Conservation (phyloP, 2,113 vertebrate species). For the Salminus brasiliensis region DNA sequence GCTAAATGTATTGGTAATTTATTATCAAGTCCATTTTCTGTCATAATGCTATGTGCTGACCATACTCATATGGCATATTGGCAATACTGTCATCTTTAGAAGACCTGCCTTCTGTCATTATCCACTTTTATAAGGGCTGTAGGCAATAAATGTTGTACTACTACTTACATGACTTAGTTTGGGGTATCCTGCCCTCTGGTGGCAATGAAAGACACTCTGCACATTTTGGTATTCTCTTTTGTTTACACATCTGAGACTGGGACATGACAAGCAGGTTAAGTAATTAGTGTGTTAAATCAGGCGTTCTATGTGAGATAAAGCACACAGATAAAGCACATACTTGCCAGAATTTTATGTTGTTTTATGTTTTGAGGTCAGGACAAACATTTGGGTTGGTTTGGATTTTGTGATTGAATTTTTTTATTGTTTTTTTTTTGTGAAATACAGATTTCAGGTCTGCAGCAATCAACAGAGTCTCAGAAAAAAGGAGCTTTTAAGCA, state of each 20-base stretch:
- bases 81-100: neutral
- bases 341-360: neutral
- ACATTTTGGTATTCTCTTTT: neutral
- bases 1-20: no score
- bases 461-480: conserved; percentile 24
- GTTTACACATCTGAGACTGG: no score
- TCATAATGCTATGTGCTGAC: neutral
- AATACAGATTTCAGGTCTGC: conserved; percentile 23
- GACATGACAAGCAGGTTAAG: no score
- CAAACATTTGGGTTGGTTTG: no score
- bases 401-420: no score
- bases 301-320: no score
- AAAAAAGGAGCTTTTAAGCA: conserved; percentile 67
- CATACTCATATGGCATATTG: neutral
- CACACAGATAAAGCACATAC: no score
- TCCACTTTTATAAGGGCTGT: no score
- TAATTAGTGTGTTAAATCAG: no score
- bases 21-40: no score
- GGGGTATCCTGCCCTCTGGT: conserved; percentile 41
- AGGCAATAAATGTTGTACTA: no score
- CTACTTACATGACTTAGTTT: neutral
- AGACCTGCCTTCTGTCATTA: no score
- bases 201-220: neutral
- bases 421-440: neutral
- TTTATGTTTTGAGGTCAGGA: neutral